phyloP scores from a whole-genome alignment of 2,888 invertebrate genomes.

The Kuschelorhynchus macadamiae region DNA sequence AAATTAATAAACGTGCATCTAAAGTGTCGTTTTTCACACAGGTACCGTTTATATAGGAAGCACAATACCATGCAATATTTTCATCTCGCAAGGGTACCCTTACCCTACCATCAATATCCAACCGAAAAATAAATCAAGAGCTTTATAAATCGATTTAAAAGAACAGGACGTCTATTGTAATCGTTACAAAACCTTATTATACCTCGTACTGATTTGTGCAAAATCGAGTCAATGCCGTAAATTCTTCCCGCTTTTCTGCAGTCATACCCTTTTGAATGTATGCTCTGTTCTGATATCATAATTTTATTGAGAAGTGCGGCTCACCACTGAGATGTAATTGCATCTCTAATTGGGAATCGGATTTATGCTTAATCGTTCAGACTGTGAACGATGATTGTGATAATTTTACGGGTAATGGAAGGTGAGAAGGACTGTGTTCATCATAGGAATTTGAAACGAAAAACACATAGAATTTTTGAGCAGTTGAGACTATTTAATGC shows the following conservation, averaged over 20 bases:
- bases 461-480: too few species aligned
- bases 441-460: too few species aligned
- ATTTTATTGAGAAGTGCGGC: slow-evolving; percentile 62
- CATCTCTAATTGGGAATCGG: slow-evolving; percentile 65
- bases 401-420: slow-evolving; percentile 10
- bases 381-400: slow-evolving; percentile 61
- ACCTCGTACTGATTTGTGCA: slow-evolving; percentile 33
- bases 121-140: slow-evolving; percentile 8
- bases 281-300: slow-evolving; percentile 59
- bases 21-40: too few species aligned
- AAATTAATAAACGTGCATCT: too few species aligned
- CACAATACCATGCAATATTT: too few species aligned
- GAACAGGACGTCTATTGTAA: slow-evolving; percentile 21
- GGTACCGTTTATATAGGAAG: too few species aligned
- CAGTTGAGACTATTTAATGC: too few species aligned
- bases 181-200: slow-evolving; percentile 17
- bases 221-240: slow-evolving; percentile 32
- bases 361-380: slow-evolving; percentile 64
- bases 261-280: slow-evolving; percentile 40
- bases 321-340: slow-evolving; percentile 64
- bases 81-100: too few species aligned
- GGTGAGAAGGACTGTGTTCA: background rate
- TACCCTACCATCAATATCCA: background rate
- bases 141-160: slow-evolving; percentile 25
- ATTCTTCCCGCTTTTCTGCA: slow-evolving; percentile 33